Evolutionary conservation across 2,113 vertebrate species (phyloP), one percentile per base, ranked within the genome.

Genomic region (Otolemur garnettii): DNA sequence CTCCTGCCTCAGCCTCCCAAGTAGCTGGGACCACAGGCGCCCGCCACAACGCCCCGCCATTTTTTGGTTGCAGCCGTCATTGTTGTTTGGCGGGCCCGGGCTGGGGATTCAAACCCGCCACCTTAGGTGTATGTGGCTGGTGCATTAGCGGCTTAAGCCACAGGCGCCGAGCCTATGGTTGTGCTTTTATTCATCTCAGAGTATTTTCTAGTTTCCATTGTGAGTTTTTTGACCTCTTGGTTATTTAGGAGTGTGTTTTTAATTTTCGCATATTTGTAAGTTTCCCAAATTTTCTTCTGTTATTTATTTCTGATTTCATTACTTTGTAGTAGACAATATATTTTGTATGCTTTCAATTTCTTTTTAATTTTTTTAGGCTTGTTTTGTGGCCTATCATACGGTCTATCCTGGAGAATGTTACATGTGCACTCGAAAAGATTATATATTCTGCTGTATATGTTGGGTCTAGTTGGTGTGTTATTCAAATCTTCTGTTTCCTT

Each of bases 261-360:
- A 81, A 71, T 87, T 93, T 93, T 19, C 35, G 91, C 38, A 53
- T 87, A 74, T 66, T 87, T 84, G 42, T 81, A 11, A 93, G 90
- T 68, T 93, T 59, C 91, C 35, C 24, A 93, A 87, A 83, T 83
- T n/a, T 93, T 33, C 66, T 87, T 91, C 42, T 91, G 33, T 71
- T 93, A 66, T 87, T 90, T 85, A 89, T 38, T 93, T 87, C 4
- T 87, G 66, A n/a, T 81, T 94, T 85, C 53, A 59, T 91, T 93
- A 35, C 26, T 72, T 24, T 30, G 24, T 87, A 24, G 24, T 71
- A 93, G 60, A 87, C 83, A 87, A n/a, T 38, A 50, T 83, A 62
- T 19, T 11, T 90, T 72, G 19, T 81, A 72, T 24, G 19, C 79
- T 42, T 93, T 91, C 38, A 83, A 30, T 83, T 83, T 5, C 15